These are phyloP conservation scores for Chymomyza caudatula DNA, from an alignment of 2,888 invertebrate species.

Conservation along the genomic window DNA sequence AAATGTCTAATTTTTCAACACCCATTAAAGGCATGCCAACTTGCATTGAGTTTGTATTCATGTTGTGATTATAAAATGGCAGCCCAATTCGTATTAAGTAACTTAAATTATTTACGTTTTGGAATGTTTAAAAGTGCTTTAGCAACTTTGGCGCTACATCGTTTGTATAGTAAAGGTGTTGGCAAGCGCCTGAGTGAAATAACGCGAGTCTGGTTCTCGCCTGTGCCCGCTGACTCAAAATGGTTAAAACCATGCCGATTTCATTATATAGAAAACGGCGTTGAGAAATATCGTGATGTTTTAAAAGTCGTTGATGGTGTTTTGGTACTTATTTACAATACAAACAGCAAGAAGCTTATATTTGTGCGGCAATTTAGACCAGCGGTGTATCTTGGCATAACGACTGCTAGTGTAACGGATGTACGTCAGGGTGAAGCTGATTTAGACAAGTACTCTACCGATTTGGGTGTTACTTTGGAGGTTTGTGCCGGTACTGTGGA, in stretches of 20 bases:
- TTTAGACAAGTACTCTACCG: constrained; percentile 83
- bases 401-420: constrained; percentile 79
- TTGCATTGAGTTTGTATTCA: not conserved
- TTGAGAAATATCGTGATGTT: constrained; percentile 88
- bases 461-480: constrained; percentile 89
- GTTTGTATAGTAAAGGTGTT: not conserved
- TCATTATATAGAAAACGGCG: constrained; percentile 86
- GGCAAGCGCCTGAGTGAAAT: constrained; percentile 44
- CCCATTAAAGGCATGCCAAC: not conserved
- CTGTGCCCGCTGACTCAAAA: constrained; percentile 82
- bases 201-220: constrained; percentile 74
- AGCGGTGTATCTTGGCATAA: constrained; percentile 86
- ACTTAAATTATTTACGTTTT: not conserved
- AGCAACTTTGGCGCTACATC: not conserved
- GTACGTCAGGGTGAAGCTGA: constrained; percentile 79
- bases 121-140: not conserved
- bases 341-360: constrained; percentile 85
- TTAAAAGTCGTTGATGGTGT: constrained; percentile 90
- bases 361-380: constrained; percentile 95
- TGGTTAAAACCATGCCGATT: constrained; percentile 87
- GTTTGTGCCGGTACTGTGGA: constrained; percentile 96
- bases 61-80: not conserved
- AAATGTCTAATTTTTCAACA: not conserved
- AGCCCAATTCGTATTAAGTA: not conserved
- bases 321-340: constrained; percentile 89